phyloP scores from a whole-genome alignment of 2,113 vertebrate genomes.

The Centrocercus urophasianus region DNA sequence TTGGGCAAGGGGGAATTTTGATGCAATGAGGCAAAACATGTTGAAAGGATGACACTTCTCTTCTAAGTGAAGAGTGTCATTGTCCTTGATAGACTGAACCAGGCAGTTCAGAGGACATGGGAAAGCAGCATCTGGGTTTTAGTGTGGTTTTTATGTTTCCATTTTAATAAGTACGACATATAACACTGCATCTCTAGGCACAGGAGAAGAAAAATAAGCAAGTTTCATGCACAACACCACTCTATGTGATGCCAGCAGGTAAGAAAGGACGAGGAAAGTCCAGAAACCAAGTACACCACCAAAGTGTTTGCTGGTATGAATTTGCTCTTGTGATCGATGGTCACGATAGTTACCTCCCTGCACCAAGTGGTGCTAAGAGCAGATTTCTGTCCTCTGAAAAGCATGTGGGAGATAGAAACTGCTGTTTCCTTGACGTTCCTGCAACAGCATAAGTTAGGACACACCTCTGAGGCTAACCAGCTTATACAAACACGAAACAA shows the following conservation, averaged over 20 bases:
- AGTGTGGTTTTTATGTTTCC: not conserved
- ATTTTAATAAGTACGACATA: not conserved
- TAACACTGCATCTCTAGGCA: not conserved
- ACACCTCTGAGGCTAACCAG: not conserved
- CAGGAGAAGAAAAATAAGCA: fast-evolving
- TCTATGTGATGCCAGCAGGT: not conserved
- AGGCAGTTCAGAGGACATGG: not conserved
- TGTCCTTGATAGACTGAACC: not conserved
- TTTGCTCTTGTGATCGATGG: not conserved
- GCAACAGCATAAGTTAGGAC: not conserved
- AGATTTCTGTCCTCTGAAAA: not conserved
- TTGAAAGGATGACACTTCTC: not conserved
- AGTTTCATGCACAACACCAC: fast-evolving
- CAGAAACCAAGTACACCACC: not conserved
- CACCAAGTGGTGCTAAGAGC: not conserved
- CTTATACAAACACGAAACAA: slow-evolving; percentile 1
- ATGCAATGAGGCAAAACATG: not conserved
- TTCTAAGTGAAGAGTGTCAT: not conserved
- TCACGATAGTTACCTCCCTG: fast-evolving
- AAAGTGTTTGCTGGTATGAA: not conserved
- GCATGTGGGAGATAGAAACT: not conserved
- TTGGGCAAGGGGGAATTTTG: not conserved
- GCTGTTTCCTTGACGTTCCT: not conserved
- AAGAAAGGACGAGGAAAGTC: not conserved
- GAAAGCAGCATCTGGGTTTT: not conserved